A percentile compares a stretch with the other conserved stretches of the same genome.
phyloP scores from a whole-genome alignment of 2,888 invertebrate species.

The Chymomyza amoena region DNA sequence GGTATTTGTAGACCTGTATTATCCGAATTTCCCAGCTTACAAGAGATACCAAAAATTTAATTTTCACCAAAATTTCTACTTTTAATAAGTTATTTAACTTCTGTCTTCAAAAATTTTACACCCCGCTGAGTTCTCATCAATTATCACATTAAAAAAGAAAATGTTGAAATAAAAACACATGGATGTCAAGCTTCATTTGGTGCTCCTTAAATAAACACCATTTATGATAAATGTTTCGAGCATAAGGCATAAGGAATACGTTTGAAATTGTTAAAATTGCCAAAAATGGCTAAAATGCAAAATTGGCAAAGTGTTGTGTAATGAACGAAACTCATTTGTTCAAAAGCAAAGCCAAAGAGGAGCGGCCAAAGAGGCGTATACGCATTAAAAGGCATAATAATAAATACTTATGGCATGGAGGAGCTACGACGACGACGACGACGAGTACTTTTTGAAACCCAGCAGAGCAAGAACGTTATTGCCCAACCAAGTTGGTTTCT shows the following conservation, averaged over 20 bases:
- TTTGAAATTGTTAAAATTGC: background rate
- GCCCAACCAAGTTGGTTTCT: constrained; percentile 20
- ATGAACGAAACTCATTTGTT: constrained; percentile 70
- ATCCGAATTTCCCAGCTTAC: too few relatives aligned
- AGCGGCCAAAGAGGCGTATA: constrained; percentile 41
- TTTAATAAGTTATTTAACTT: too few relatives aligned
- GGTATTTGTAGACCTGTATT: too few relatives aligned
- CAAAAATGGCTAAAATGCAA: background rate
- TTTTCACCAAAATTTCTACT: too few relatives aligned
- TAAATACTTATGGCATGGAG: constrained; percentile 64
- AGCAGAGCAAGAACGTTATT: constrained; percentile 53
- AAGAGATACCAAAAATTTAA: too few relatives aligned
- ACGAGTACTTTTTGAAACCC: constrained; percentile 23
- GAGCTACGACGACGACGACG: constrained; percentile 24
- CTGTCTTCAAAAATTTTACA: background rate
- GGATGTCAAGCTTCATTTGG: background rate
- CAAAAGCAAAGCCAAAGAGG: constrained; percentile 47
- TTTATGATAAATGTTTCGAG: background rate
- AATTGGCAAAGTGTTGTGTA: constrained; percentile 47
- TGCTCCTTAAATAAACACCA: background rate
- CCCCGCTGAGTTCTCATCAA: background rate
- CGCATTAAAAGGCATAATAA: constrained; percentile 71
- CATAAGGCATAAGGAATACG: background rate
- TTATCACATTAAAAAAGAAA: background rate
- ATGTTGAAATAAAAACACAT: background rate